Evolutionary conservation across 1,140 invertebrate genomes (phyloP), one percentile per base, ranked within the genome.

Genomic region (Neuroterus valhalla): DNA sequence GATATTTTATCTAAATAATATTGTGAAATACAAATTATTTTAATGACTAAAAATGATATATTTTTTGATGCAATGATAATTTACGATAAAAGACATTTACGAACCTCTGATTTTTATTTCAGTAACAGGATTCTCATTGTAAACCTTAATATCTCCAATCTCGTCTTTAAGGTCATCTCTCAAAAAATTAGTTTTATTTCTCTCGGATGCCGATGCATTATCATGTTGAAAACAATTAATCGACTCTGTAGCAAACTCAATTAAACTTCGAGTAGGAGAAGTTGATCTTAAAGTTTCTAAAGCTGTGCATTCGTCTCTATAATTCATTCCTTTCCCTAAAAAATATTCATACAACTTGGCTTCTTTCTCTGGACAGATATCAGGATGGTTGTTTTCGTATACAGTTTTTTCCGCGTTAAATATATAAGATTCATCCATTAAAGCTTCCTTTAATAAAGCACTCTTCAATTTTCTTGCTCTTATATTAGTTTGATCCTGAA

Each of bases 401-500:
- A 78, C 55, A n/a, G 73, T 81, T 74, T 69, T 79, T 26, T 84
- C 78, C 43, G 21, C 14, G 31, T 70, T 78, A 3, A 74, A 62
- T 69, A 44, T 69, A 1, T 82, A 72, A 15, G 68, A 70, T 71
- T 89, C 82, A 21, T 82, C 80, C 66, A 85, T 72, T 6, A 74
- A 76, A 8, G 83, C 81, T 70, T 88, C 84, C 50, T 81, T 84
- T 5, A 85, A 68, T 66, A 89, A 77, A 3, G 78, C 81, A 21
- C 86, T 84, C 70, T 87, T 80, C 15, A 89, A 78, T 78, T 77
- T 84, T 50, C 85, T 84, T 3, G 88, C 86, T 70, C 78, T 76
- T n/a, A 83, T 82, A 50, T 88, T 84, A 50, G 86, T 80, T 48
- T 84, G 82, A 43, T 85, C 82, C 15, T 88, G 83, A 19, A 88